Conservation (phyloP, 2,888 invertebrate species). For the Heliconius ethilla region DNA sequence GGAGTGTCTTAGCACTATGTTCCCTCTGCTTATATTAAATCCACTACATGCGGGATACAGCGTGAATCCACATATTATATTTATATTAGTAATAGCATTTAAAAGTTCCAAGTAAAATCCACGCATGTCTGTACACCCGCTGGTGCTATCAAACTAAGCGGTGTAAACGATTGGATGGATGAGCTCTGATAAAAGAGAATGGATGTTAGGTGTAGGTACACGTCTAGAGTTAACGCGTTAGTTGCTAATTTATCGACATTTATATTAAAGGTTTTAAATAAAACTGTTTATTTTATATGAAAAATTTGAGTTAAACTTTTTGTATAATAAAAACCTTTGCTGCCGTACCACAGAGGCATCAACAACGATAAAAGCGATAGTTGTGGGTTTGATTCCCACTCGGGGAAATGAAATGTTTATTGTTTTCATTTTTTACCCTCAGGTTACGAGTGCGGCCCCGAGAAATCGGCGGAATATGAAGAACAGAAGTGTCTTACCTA, state of each 20-base stretch:
- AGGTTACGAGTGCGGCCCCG: background rate
- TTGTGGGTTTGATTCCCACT: too few species aligned
- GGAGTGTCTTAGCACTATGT: too few species aligned
- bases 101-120: constrained; percentile 21
- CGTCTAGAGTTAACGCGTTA: constrained; percentile 29
- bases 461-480: background rate
- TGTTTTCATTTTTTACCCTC: background rate
- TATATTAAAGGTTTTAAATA: background rate
- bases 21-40: too few species aligned
- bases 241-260: constrained; percentile 10
- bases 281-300: background rate
- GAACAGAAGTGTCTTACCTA: too few species aligned
- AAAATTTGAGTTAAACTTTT: background rate
- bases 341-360: too few species aligned
- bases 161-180: constrained; percentile 43
- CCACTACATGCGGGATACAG: too few species aligned
- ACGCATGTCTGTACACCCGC: constrained; percentile 17
- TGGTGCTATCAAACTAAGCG: constrained; percentile 28
- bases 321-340: too few species aligned
- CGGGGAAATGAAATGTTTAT: background rate
- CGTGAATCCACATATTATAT: too few species aligned
- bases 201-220: constrained; percentile 27
- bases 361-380: too few species aligned
- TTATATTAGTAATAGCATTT: background rate
- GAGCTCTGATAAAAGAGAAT: constrained; percentile 35